Conservation (phyloP, 2,888 invertebrate genomes). For the Acanthoscelides obtectus region DNA sequence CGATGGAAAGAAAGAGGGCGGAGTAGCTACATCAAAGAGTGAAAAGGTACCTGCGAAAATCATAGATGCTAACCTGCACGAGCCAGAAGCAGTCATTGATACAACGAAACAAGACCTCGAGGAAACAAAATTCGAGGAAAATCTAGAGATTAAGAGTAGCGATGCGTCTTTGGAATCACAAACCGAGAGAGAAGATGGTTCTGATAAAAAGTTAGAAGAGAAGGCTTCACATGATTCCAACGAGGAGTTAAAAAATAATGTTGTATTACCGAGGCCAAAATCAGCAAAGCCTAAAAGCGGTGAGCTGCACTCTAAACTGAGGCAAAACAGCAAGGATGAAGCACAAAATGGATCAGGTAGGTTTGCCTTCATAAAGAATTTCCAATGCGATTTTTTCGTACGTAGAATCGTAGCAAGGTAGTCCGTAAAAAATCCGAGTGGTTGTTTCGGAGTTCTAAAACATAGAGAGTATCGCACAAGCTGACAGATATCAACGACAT, state of each 20-base stretch:
- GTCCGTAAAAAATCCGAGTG: too few species aligned
- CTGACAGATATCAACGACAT: too few species aligned
- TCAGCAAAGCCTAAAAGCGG: slow-evolving; percentile 40
- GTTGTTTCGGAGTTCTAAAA: too few species aligned
- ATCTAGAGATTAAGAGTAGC: neutral
- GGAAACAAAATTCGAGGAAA: neutral
- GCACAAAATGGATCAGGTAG: neutral
- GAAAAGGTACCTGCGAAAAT: slow-evolving; percentile 9
- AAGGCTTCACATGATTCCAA: neutral
- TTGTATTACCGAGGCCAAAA: slow-evolving; percentile 34
- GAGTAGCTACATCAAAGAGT: slow-evolving; percentile 10
- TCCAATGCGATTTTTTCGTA: too few species aligned
- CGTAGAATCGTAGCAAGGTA: too few species aligned
- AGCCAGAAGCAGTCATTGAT: neutral
- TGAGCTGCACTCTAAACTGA: slow-evolving; percentile 10
- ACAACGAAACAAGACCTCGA: neutral
- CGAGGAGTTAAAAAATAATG: slow-evolving; percentile 7
- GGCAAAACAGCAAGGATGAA: neutral
- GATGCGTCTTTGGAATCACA: neutral
- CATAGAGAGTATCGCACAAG: too few species aligned
- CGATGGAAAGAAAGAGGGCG: slow-evolving; percentile 5
- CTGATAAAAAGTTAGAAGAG: neutral
- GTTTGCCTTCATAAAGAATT: too few species aligned
- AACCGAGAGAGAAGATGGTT: neutral
- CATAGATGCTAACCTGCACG: slow-evolving; percentile 4